These are phyloP conservation scores for human (Homo sapiens) DNA, from an alignment of 2,113 vertebrate species.

Conservation along the genomic window DNA sequence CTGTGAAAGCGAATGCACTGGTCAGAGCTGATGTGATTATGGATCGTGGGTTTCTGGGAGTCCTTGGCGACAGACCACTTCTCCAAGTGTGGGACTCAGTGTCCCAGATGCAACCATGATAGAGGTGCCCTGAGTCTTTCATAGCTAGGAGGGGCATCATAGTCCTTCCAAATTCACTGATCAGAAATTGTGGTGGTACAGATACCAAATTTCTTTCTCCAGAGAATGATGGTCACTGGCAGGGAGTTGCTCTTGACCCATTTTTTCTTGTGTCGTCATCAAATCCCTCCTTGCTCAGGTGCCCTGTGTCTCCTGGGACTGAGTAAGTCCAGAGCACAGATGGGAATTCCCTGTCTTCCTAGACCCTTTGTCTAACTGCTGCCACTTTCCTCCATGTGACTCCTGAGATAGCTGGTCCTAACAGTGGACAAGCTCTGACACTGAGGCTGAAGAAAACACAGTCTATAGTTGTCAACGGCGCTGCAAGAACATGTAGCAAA, in stretches of 20 bases:
- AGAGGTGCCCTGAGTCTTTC: too few relatives aligned
- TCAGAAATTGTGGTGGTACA: not conserved
- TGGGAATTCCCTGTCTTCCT: not conserved
- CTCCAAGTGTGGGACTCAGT: not conserved
- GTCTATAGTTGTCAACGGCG: not conserved
- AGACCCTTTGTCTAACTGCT: not conserved
- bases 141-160: too few relatives aligned
- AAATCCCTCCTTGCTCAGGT: not conserved
- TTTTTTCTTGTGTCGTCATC: not conserved
- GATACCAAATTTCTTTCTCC: not conserved
- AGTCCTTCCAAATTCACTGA: not conserved
- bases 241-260: not conserved
- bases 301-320: not conserved
- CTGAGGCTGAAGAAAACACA: not conserved
- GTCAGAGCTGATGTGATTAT: not conserved
- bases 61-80: not conserved
- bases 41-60: not conserved
- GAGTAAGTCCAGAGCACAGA: not conserved
- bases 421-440: too few relatives aligned
- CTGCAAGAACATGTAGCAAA: not conserved
- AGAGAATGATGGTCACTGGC: not conserved
- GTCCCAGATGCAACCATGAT: rapidly evolving
- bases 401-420: not conserved
- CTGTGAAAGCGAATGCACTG: not conserved
- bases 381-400: not conserved